Evolutionary conservation across 2,113 vertebrate genomes (phyloP).

Genomic region (Neolamprologus hecqui): DNA sequence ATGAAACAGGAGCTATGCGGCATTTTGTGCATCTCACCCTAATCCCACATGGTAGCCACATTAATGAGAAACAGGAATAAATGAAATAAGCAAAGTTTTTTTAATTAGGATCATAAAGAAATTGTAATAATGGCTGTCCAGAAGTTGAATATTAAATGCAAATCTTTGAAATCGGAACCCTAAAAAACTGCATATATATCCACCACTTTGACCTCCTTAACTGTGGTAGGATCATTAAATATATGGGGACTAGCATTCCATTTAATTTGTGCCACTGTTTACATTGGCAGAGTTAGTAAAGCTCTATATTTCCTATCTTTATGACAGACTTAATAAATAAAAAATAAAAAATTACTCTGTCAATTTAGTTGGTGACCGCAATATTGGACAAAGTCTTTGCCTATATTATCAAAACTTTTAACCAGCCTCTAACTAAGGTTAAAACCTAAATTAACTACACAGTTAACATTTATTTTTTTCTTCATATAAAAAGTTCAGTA

Average conservation of each 20-base stretch:
- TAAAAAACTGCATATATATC: background rate
- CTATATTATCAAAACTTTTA: background rate
- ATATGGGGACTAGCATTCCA: background rate
- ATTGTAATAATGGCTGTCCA: background rate
- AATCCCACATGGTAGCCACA: background rate
- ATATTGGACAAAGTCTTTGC: background rate
- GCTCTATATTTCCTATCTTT: background rate
- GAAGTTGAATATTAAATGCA: background rate
- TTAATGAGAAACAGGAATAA: background rate
- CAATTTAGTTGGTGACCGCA: background rate
- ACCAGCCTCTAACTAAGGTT: background rate
- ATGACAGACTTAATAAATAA: background rate
- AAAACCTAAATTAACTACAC: background rate
- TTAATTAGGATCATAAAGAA: background rate
- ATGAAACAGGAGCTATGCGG: background rate
- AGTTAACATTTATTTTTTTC: background rate
- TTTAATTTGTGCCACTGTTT: background rate
- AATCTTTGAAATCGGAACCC: background rate
- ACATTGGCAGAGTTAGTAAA: background rate
- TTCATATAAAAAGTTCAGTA: background rate
- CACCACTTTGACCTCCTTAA: background rate
- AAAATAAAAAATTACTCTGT: rapidly evolving
- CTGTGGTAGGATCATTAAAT: background rate
- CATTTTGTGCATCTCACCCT: background rate
- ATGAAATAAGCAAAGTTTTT: background rate